These are phyloP conservation scores for Phyto melanocephala DNA, from an alignment of 2,888 invertebrate species.

Conservation along the genomic window DNA sequence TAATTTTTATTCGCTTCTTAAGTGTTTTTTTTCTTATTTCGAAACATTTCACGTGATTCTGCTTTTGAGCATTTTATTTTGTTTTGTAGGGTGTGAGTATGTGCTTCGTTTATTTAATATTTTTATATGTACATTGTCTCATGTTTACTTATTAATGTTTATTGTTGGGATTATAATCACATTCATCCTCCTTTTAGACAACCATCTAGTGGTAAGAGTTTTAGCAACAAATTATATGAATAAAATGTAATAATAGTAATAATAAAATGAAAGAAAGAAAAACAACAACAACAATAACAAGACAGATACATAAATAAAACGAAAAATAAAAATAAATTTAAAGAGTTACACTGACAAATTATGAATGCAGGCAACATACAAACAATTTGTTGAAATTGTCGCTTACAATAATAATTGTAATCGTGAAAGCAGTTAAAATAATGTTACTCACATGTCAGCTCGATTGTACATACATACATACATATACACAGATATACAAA, in stretches of 20 bases:
- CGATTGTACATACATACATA: neutral
- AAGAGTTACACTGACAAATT: constrained; percentile 53
- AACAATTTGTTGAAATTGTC: constrained; percentile 59
- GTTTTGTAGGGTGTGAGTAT: neutral
- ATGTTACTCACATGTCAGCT: constrained; percentile 25
- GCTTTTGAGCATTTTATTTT: neutral
- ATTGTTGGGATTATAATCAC: constrained; percentile 57
- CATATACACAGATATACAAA: neutral
- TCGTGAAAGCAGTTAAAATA: constrained; percentile 52
- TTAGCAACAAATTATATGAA: neutral
- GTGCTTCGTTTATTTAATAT: neutral
- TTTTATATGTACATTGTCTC: neutral
- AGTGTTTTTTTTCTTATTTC: constrained; percentile 4
- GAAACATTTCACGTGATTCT: neutral
- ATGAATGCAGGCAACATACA: constrained; percentile 54
- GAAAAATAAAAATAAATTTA: neutral
- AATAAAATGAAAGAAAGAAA: neutral
- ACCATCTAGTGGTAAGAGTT: neutral
- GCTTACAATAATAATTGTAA: constrained; percentile 55
- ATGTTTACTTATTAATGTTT: constrained; percentile 52
- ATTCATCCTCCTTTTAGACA: constrained; percentile 25
- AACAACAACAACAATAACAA: neutral
- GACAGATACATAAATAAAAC: neutral
- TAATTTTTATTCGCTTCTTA: constrained; percentile 3
- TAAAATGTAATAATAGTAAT: neutral